These are phyloP conservation scores for Ichneumoninae sp. DNA, from an alignment of 2,888 invertebrate species.

Conservation along the genomic window DNA sequence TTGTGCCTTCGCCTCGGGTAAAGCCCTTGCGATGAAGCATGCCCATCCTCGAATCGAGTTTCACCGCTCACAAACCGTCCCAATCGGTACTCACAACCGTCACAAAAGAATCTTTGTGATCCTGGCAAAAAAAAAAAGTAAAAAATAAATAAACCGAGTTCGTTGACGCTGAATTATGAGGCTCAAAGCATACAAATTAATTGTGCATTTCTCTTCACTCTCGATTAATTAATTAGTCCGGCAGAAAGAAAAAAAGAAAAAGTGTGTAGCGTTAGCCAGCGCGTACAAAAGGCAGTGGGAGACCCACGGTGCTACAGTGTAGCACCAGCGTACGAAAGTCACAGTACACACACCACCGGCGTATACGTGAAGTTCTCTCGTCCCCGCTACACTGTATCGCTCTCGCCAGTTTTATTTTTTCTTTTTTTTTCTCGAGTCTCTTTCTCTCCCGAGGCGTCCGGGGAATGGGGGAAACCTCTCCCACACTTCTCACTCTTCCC, in stretches of 20 bases:
- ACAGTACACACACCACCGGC: conserved; percentile 62
- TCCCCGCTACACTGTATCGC: conserved; percentile 34
- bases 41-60: not conserved
- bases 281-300: not conserved
- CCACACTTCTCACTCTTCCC: conserved; percentile 26
- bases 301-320: not conserved
- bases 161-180: not conserved
- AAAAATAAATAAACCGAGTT: not conserved
- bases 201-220: conserved; percentile 9
- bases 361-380: not conserved
- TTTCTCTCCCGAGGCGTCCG: conserved; percentile 26
- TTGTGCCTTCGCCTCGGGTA: not conserved
- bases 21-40: not conserved
- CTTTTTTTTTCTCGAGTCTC: not conserved
- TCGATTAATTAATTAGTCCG: conserved; percentile 11
- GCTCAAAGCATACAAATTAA: conserved; percentile 1
- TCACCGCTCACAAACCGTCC: not conserved
- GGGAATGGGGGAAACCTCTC: conserved; percentile 11
- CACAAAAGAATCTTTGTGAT: not conserved
- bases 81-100: not conserved
- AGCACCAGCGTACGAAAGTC: conserved; percentile 33
- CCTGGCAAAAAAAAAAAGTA: not conserved
- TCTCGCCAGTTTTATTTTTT: conserved; percentile 39
- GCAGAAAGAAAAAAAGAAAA: conserved; percentile 8
- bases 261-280: not conserved